phyloP scores from a whole-genome alignment of 2,888 invertebrate species.

The Microplitis deprimator region DNA sequence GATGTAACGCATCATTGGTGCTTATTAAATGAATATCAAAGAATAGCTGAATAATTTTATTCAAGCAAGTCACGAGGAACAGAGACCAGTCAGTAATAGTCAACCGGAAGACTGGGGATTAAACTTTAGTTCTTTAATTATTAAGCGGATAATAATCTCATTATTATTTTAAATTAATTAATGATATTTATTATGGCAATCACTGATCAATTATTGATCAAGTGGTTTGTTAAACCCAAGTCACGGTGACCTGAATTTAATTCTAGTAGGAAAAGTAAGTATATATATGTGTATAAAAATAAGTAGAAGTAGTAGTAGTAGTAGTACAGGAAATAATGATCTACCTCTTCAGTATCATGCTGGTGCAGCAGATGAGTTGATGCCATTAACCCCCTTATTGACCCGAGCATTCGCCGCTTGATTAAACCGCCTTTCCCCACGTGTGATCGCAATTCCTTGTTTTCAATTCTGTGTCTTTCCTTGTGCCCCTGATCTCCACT shows the following conservation, averaged over 20 bases:
- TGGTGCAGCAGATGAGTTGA: conserved; percentile 66
- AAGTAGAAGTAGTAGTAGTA: neutral
- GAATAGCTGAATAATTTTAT: neutral
- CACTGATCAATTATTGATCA: neutral
- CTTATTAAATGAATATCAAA: neutral
- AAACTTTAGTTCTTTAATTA: neutral
- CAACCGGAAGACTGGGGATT: neutral
- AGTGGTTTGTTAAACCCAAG: neutral
- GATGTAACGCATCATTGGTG: neutral
- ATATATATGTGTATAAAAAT: neutral
- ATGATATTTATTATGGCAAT: neutral
- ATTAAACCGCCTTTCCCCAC: conserved; percentile 61
- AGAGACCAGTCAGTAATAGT: neutral
- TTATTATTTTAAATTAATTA: neutral
- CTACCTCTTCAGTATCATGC: conserved; percentile 66
- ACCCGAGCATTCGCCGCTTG: conserved; percentile 68
- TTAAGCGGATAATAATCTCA: neutral
- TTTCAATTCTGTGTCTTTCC: neutral
- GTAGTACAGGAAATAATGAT: conserved; percentile 16
- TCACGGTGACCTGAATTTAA: neutral
- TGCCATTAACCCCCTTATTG: conserved; percentile 68
- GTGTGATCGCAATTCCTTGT: conserved; percentile 37
- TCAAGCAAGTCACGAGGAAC: neutral
- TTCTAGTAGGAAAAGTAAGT: neutral
- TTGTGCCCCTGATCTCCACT: conserved; percentile 36